Conservation (phyloP, 2,888 invertebrate genomes). For the Lucinisca nassula region DNA sequence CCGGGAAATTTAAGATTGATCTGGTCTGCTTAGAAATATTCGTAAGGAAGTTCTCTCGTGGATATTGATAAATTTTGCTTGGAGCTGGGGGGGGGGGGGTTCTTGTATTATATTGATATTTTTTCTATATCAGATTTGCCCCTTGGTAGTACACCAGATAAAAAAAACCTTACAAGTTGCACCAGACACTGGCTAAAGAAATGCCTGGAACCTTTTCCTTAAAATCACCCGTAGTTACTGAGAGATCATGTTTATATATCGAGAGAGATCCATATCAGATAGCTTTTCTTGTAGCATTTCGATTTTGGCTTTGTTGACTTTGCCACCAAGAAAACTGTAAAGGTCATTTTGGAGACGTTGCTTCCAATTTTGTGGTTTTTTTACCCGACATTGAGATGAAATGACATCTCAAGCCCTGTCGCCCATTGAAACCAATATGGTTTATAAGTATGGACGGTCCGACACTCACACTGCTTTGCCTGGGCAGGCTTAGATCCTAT, state of each 20-base stretch:
- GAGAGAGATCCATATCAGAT: background rate
- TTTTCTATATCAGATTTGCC: background rate
- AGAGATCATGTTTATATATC: background rate
- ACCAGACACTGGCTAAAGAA: background rate
- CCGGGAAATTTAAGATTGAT: background rate
- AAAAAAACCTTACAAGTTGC: background rate
- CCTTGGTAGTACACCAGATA: background rate
- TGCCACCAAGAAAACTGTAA: background rate
- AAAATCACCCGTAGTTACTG: background rate
- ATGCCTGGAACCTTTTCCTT: background rate
- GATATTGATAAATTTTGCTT: background rate
- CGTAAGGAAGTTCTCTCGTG: background rate
- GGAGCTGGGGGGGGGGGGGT: background rate
- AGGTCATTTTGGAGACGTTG: background rate
- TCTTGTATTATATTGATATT: background rate
- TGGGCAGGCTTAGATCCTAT: no score
- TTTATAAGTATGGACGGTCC: no score
- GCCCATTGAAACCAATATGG: no score
- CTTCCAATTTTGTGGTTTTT: no score
- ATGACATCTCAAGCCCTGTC: no score
- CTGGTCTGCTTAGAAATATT: background rate
- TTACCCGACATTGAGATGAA: no score
- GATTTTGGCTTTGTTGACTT: background rate
- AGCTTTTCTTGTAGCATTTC: background rate
- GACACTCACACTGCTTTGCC: no score